Evolutionary conservation across 1,140 invertebrate genomes (phyloP).

Genomic region (Drosophila truncata): DNA sequence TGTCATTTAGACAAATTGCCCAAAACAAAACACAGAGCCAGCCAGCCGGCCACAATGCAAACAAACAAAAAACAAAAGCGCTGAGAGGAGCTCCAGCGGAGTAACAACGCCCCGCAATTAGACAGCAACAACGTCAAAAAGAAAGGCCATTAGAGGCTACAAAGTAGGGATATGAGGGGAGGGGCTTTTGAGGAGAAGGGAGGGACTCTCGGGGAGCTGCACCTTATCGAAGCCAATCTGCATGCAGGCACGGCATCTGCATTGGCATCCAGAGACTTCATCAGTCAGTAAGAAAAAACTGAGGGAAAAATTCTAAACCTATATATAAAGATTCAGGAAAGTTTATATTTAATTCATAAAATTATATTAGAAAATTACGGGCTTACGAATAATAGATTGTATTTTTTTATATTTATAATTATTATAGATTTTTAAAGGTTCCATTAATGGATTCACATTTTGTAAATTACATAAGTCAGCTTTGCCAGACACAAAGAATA

Average conservation of each 20-base stretch:
- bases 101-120: conserved; percentile 70
- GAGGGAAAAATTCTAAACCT: background rate
- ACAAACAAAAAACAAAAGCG: conserved; percentile 45
- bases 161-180: conserved; percentile 4
- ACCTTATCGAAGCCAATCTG: conserved; percentile 59
- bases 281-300: conserved; percentile 11
- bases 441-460: background rate
- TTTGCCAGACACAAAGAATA: too few species aligned
- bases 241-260: conserved; percentile 50
- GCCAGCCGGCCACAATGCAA: conserved; percentile 30
- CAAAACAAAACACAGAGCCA: conserved; percentile 51
- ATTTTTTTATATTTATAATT: background rate
- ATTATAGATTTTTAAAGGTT: background rate
- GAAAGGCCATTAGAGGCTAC: conserved; percentile 70
- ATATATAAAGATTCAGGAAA: background rate
- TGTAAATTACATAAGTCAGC: background rate
- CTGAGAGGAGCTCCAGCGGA: conserved; percentile 35
- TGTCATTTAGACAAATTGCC: conserved; percentile 81
- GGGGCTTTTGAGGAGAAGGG: background rate
- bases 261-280: conserved; percentile 28
- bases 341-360: background rate
- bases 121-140: conserved; percentile 70
- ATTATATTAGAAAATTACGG: background rate
- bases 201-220: conserved; percentile 7
- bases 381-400: background rate